Conservation (phyloP, 2,797 vertebrate species). For the Avahi laniger region DNA sequence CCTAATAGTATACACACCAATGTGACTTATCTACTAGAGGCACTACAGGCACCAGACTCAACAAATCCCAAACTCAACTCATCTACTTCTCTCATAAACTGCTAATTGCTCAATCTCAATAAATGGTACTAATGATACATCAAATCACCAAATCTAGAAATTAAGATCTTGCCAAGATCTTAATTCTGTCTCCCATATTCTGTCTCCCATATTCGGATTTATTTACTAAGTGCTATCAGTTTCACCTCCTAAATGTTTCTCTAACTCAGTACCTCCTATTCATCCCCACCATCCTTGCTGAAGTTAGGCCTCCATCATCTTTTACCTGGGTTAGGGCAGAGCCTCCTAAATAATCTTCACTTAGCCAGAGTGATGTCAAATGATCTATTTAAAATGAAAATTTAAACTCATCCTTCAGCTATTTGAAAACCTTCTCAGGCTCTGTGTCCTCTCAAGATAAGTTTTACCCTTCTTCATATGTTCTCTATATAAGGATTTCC, state of each 20-base stretch:
- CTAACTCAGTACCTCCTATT: background rate
- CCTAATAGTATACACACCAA: background rate
- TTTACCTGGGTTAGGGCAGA: background rate
- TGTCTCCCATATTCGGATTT: background rate
- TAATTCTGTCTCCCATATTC: too few relatives aligned
- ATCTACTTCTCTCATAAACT: background rate
- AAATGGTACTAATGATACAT: background rate
- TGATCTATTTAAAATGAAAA: slow-evolving; percentile 4
- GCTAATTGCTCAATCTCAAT: background rate
- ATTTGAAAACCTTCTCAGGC: background rate
- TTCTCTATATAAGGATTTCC: background rate
- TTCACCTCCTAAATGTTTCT: background rate
- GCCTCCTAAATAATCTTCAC: background rate
- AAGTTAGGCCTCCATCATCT: background rate
- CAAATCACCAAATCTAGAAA: background rate
- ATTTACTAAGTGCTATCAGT: background rate
- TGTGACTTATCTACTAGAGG: background rate
- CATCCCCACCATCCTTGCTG: background rate
- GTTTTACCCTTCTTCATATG: background rate
- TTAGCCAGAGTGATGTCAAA: background rate
- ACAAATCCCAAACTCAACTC: background rate
- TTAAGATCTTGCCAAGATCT: background rate
- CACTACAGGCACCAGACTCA: background rate
- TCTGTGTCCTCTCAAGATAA: background rate
- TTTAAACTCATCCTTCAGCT: background rate